Base-by-base conservation (phyloP, 1,140 invertebrate species). In the Euwallacea fornicatus region DNA sequence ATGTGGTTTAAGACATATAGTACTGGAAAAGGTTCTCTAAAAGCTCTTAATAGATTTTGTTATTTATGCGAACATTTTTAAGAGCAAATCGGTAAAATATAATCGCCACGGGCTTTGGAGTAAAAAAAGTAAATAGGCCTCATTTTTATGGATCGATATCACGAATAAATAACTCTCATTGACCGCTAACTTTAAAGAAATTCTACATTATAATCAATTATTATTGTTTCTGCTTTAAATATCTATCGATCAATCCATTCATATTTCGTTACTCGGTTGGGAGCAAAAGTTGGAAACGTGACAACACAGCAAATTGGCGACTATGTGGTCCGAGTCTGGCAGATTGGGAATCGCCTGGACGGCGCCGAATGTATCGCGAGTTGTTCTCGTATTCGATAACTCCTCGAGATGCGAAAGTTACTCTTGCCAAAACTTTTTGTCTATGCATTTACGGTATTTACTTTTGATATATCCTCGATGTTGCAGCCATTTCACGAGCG, bases 361-460 rank as follows among this genome's bases (percentile, higher is more conserved):
- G 69, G 60, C 69, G 69, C 69, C 69, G 21, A 16, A 43, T 21
- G 65, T 67, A 67, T 43, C 21, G 66, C 56, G 42, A 50, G 33
- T 56, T 50, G 66, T 42, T 53, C 55, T 13, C 55, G 15, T 10
- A 68, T 68, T 68, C 66, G 46, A 65, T 63, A 64, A 71, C 62
- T 71, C 69, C 60, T 63, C n/a, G 58, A 61, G 58, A 69, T 69
- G 47, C 53, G 44, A 71, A 71, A 71, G 16, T 64, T 47, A 15
- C 42, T 65, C 54, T 65, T 71, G 69, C 69, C 69, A 71, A 68
- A 71, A 71, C 60, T 71, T 71, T 71, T 71, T 65, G 62, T 69
- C 67, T 69, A 61, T 58, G 61, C 69, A 71, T 71, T 65, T 59
- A 63, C 67, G 60, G 67, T 61, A 69, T 69, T 69, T 63, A 63